Base-by-base conservation (phyloP, 2,113 vertebrate genomes). In the Orthonyx spaldingii region DNA sequence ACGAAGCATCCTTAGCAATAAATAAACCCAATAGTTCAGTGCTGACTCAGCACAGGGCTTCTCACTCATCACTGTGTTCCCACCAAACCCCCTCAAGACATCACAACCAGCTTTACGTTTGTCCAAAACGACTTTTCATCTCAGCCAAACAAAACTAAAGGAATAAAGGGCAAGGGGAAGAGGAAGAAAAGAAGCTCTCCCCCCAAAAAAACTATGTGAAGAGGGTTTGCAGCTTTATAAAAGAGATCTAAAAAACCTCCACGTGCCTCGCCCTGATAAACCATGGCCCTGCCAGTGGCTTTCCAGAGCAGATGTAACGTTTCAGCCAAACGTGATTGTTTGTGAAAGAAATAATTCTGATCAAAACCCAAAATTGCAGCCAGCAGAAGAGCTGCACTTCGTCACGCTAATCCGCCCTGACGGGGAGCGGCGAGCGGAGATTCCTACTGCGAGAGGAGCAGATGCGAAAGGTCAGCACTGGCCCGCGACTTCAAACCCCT, bases 321-420 rank as follows among this genome's bases (percentile, higher is more conserved):
- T 98, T 99, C 98, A 99, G 98, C 98, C 98, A 97, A 98, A 99
- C 98, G 98, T 98, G 99, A 99, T 99, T 99, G 99, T 99, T 99
- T 99, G 99, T 98, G 98, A 99, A 99, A 98, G 98, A 98, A 99
- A 99, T 99, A 98, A 99, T 99, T 99, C 98, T 99, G 99, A 99
- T 99, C 98, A 98, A 99, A 99, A 98, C 98, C 88, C 97, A 89
- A 98, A 98, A 98, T 97, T 98, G 98, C 98, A 98, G 98, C 98
- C 98, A 98, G 98, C 98, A 97, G 96, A 97, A 97, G 89, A 96
- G 98, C 99, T 99, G 99, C 96, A 72, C 96, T 98, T 93, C 97
- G 93, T 99, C 99, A 99, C 76, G 19, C 68, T 99, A 99, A 99
- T 99, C 98, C 95, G 59, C 50, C 91, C 97, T 98, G 99, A 99